Percentiles rank a stretch among this genome's conserved stretches.
Evolutionary conservation across 2,888 invertebrate genomes (phyloP).

Genomic region (Drosophila neotestacea): DNA sequence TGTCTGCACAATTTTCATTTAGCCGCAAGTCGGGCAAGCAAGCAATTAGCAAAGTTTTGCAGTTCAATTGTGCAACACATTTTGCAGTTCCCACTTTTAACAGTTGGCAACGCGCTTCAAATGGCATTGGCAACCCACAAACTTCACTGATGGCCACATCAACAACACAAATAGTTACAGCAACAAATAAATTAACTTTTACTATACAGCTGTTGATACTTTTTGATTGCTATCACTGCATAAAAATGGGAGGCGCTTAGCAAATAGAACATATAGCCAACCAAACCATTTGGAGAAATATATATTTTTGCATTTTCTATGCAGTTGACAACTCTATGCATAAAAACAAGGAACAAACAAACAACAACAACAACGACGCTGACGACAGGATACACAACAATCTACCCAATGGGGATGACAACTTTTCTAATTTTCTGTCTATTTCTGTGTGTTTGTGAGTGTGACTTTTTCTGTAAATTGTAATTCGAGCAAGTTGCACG

Average conservation of each 20-base stretch:
- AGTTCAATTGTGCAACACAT: slow-evolving; percentile 51
- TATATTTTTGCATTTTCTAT: slow-evolving; percentile 27
- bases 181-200: slow-evolving; percentile 57
- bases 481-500: background rate
- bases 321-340: slow-evolving; percentile 44
- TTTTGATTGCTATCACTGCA: slow-evolving; percentile 55
- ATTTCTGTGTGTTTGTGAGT: background rate
- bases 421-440: slow-evolving; percentile 49
- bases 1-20: slow-evolving; percentile 16
- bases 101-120: slow-evolving; percentile 38
- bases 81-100: slow-evolving; percentile 28
- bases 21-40: slow-evolving; percentile 18
- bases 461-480: slow-evolving; percentile 7
- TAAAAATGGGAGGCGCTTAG: slow-evolving; percentile 23
- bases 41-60: slow-evolving; percentile 58
- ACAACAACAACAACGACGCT: background rate
- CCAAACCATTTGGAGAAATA: slow-evolving; percentile 4
- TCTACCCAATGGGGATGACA: slow-evolving; percentile 33
- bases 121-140: slow-evolving; percentile 33
- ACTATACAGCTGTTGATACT: slow-evolving; percentile 58
- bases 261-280: slow-evolving; percentile 9
- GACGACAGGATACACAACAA: slow-evolving; percentile 20
- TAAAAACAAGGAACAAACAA: slow-evolving; percentile 4
- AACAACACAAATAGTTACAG: slow-evolving; percentile 10
- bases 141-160: slow-evolving; percentile 14